A percentile compares a stretch with the other conserved stretches of the same genome.
These are phyloP conservation scores for Alligator mississippiensis DNA, from an alignment of 2,113 vertebrate species.

Conservation along the genomic window DNA sequence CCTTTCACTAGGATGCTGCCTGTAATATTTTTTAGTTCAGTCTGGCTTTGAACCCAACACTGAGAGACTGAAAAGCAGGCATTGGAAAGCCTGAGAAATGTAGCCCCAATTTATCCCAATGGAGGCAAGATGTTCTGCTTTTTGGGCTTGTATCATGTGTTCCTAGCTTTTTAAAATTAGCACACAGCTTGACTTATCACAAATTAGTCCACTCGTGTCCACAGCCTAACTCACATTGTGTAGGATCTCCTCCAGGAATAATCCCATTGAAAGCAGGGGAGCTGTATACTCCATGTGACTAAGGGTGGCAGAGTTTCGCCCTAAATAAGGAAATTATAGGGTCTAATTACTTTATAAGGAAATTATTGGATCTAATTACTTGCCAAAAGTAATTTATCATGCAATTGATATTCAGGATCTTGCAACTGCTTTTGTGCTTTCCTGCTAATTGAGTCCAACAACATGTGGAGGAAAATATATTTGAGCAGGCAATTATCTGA, in stretches of 20 bases:
- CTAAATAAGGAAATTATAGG: neutral
- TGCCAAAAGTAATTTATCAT: neutral
- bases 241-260: neutral
- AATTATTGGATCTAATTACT: neutral
- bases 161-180: no score
- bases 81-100: neutral
- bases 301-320: neutral
- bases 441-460: rapidly evolving
- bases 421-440: neutral
- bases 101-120: no score
- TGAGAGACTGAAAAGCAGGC: neutral
- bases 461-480: no score
- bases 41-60: neutral
- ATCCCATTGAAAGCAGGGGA: neutral
- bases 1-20: neutral
- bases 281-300: neutral
- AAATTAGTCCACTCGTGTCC: no score
- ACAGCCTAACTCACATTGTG: neutral
- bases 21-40: neutral
- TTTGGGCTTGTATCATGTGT: no score
- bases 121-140: no score
- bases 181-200: neutral
- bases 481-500: neutral
- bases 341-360: neutral
- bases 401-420: neutral